Conservation (phyloP, 1,140 invertebrate genomes). For the Solen grandis region DNA sequence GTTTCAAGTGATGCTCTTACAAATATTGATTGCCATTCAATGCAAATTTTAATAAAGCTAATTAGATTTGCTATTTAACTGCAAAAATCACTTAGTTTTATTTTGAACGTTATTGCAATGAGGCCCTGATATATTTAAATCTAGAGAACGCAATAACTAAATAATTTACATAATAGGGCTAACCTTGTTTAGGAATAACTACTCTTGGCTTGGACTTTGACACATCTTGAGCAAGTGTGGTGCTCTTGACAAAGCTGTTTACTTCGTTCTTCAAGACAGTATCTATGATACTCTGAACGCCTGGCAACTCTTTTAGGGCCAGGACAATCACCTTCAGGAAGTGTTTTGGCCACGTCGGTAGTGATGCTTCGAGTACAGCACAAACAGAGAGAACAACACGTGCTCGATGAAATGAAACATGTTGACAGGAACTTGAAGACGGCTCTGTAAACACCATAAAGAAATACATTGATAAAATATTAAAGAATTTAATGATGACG, state of each 20-base stretch:
- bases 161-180: no score
- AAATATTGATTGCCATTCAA: no score
- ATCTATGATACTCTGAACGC: constrained; percentile 61
- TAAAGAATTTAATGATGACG: no score
- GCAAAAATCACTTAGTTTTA: no score
- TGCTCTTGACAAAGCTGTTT: constrained; percentile 67
- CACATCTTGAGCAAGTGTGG: constrained; percentile 60
- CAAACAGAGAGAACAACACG: constrained; percentile 63
- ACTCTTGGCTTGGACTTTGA: constrained; percentile 51
- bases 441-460: no score
- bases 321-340: constrained; percentile 65
- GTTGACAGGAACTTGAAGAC: not conserved
- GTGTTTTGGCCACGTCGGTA: constrained; percentile 62
- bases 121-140: no score
- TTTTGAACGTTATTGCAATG: no score
- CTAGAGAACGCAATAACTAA: not conserved
- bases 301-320: constrained; percentile 67
- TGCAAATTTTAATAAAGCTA: no score
- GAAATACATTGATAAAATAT: no score
- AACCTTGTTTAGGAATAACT: constrained; percentile 63
- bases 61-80: no score
- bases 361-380: constrained; percentile 69
- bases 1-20: no score
- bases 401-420: constrained; percentile 65
- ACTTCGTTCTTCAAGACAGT: constrained; percentile 68